phyloP scores from a whole-genome alignment of 2,888 invertebrate genomes.

The Tipula helvola region DNA sequence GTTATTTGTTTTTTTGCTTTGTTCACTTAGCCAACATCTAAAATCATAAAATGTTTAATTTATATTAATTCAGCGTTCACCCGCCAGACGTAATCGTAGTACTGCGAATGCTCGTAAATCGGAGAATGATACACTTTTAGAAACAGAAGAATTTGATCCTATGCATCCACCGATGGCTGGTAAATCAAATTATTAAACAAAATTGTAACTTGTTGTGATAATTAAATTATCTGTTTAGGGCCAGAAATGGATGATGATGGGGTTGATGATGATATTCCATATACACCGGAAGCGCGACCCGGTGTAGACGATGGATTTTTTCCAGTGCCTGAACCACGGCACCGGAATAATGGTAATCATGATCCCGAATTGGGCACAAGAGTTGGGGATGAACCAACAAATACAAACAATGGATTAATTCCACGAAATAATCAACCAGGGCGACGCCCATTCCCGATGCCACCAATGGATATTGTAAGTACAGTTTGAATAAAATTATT shows the following conservation, averaged over 20 bases:
- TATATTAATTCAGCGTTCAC: not conserved
- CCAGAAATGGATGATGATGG: slow-evolving; percentile 43
- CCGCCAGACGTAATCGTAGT: slow-evolving; percentile 13
- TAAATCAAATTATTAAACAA: slow-evolving; percentile 17
- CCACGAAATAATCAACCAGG: slow-evolving; percentile 6
- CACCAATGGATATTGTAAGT: slow-evolving; percentile 18
- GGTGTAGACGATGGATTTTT: slow-evolving; percentile 56
- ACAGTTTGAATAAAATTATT: not conserved
- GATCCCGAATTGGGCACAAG: not conserved
- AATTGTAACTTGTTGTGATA: not conserved
- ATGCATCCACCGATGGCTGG: slow-evolving; percentile 39
- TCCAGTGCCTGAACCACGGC: slow-evolving; percentile 20
- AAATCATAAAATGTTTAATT: not conserved
- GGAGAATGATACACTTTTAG: slow-evolving; percentile 33
- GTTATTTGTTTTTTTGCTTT: not conserved
- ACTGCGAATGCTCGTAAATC: not conserved
- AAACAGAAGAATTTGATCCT: slow-evolving; percentile 35
- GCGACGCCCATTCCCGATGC: slow-evolving; percentile 18
- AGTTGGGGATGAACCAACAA: not conserved
- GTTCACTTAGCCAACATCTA: not conserved
- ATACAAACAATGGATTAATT: not conserved
- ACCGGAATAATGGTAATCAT: slow-evolving; percentile 23
- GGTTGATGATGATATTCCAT: slow-evolving; percentile 30
- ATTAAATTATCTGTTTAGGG: slow-evolving; percentile 24
- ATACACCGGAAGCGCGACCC: slow-evolving; percentile 35